Percentiles rank a stretch among this genome's conserved stretches.
phyloP scores from a whole-genome alignment of 2,113 vertebrate species.

The Opisthocomus hoazin region DNA sequence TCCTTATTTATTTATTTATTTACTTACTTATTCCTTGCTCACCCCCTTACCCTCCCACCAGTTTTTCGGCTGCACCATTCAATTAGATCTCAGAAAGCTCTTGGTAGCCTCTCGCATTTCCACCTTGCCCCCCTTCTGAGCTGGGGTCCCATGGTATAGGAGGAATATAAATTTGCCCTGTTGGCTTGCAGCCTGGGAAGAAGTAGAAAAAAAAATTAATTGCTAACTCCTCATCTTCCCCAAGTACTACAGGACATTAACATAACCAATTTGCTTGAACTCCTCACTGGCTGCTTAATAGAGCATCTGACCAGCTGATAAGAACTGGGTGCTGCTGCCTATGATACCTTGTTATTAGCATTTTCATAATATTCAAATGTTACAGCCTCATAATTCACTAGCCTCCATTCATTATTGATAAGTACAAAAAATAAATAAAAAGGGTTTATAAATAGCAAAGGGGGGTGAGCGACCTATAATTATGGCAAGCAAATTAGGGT shows the following conservation, averaged over 20 bases:
- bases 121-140: slow-evolving; percentile 74
- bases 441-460: slow-evolving; percentile 90
- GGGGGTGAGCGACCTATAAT: slow-evolving; percentile 95
- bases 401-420: slow-evolving; percentile 98
- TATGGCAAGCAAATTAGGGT: slow-evolving; percentile 97
- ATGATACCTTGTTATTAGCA: slow-evolving; percentile 80
- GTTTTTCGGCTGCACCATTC: slow-evolving; percentile 70
- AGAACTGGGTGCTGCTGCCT: slow-evolving; percentile 80
- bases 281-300: slow-evolving; percentile 95
- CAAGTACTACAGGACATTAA: slow-evolving; percentile 95
- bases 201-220: slow-evolving; percentile 84
- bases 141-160: slow-evolving; percentile 75
- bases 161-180: slow-evolving; percentile 91
- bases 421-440: slow-evolving; percentile 81
- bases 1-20: slow-evolving; percentile 45
- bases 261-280: slow-evolving; percentile 96
- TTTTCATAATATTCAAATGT: slow-evolving; percentile 97
- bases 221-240: slow-evolving; percentile 89
- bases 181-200: slow-evolving; percentile 82
- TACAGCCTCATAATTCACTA: slow-evolving; percentile 80
- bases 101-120: slow-evolving; percentile 58
- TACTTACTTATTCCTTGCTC: slow-evolving; percentile 6
- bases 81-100: slow-evolving; percentile 81
- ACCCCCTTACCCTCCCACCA: slow-evolving; percentile 30
- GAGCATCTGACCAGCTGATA: slow-evolving; percentile 91